Evolutionary conservation across 2,797 vertebrate species (phyloP), one percentile per base, ranked within the genome.

Genomic region (Carapus acus): DNA sequence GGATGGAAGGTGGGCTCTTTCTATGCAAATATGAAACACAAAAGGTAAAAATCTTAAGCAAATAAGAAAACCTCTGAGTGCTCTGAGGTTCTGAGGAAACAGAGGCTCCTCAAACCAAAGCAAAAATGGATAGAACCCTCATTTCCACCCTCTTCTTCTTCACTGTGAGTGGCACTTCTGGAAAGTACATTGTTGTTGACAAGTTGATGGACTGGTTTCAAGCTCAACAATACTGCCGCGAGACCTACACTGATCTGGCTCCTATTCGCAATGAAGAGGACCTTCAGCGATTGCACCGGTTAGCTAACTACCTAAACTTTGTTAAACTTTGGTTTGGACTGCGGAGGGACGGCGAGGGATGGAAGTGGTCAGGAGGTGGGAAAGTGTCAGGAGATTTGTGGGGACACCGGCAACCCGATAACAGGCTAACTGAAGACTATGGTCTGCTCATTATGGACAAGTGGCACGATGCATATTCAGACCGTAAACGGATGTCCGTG

Each of bases 281-380:
- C 20, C 33, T 12, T 0, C 0, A 1, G 1, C 16, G 1, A 1
- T 31, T 71, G 3, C 0, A 0, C 6, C 0, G 13, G 34, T n/a
- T 36, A 2, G 31, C 53, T 1, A 1, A 1, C 1, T 0, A 6
- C 1, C 1, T 0, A 1, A 11, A 33, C 31, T 0, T 0, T 2
- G 0, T 0, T 0, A 16, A 0, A 3, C 1, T 21, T 6, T 83
- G 80, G 76, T 58, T 71, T 1, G 78, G 80, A 22, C 34, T 78
- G 16, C 1, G 18, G 12, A 74, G 47, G 17, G 24, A 58, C 18
- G 0, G 0, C 0, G 2, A 8, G 0, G 33, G 23, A 11, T 83
- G 77, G 80, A 43, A 2, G 9, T 82, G 80, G 77, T 77, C 75
- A 8, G 73, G 74, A 44, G 76, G 69, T 6, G 60, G 45, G 0